Conservation (phyloP, 2,888 invertebrate genomes). For the Listrodromus nycthemerus region DNA sequence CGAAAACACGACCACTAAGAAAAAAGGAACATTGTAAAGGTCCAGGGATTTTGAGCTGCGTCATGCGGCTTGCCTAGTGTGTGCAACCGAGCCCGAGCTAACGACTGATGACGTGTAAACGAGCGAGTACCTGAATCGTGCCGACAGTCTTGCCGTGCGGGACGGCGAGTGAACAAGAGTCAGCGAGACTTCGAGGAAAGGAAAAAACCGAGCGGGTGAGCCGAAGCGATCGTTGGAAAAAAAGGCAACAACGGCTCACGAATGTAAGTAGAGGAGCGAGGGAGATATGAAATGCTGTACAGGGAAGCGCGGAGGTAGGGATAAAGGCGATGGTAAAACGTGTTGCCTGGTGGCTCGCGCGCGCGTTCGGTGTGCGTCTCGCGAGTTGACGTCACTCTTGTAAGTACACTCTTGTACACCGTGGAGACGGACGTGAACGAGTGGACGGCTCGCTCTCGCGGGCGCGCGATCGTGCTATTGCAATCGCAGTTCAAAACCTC, state of each 20-base stretch:
- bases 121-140: constrained; percentile 46
- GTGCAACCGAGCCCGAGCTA: constrained; percentile 30
- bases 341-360: constrained; percentile 42
- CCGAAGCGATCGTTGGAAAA: neutral
- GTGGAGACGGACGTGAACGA: constrained; percentile 25
- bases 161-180: constrained; percentile 48
- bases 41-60: constrained; percentile 8
- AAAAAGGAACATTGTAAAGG: constrained; percentile 14
- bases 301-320: constrained; percentile 48
- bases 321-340: constrained; percentile 69
- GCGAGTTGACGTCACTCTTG: constrained; percentile 64
- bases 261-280: neutral
- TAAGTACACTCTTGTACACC: constrained; percentile 20
- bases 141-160: constrained; percentile 31
- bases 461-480: constrained; percentile 23
- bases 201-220: constrained; percentile 67
- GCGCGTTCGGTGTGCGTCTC: constrained; percentile 59
- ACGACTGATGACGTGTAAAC: constrained; percentile 33
- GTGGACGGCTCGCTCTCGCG: constrained; percentile 22
- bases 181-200: constrained; percentile 61
- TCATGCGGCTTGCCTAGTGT: constrained; percentile 6
- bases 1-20: constrained; percentile 2
- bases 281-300: constrained; percentile 16
- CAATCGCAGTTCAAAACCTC: constrained; percentile 24
- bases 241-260: constrained; percentile 38